A percentile compares a stretch with the other conserved stretches of the same genome.
Evolutionary conservation across 2,888 invertebrate species (phyloP).

Genomic region (Vannuccia rotundouncinata): DNA sequence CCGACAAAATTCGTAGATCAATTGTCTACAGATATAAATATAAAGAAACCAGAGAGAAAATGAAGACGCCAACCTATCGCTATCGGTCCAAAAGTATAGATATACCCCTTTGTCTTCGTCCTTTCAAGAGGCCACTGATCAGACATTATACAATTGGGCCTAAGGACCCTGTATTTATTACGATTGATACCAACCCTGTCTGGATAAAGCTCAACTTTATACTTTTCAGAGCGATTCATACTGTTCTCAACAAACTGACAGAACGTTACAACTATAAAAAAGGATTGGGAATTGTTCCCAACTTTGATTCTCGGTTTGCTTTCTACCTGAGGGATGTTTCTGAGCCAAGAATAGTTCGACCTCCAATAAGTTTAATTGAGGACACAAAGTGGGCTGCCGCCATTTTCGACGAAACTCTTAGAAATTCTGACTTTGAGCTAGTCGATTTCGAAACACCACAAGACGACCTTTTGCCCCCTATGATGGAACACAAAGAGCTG

Average conservation of each 20-base stretch:
- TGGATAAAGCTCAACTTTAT: conserved; percentile 11
- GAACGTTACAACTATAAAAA: background rate
- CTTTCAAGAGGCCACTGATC: background rate
- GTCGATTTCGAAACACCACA: conserved; percentile 20
- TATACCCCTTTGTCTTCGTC: background rate
- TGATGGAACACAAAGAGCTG: conserved; percentile 3
- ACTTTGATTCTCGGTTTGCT: background rate
- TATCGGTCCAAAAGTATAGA: background rate
- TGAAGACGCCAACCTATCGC: background rate
- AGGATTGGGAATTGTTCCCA: background rate
- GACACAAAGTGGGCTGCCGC: background rate
- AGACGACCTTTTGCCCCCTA: background rate
- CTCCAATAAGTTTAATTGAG: background rate
- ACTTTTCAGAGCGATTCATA: background rate
- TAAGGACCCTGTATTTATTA: background rate
- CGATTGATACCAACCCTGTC: background rate
- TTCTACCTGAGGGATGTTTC: background rate
- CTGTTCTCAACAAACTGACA: background rate
- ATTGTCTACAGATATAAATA: background rate
- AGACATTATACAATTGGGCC: conserved; percentile 22
- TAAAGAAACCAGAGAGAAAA: background rate
- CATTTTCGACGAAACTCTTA: conserved; percentile 16
- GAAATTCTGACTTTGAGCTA: conserved; percentile 3
- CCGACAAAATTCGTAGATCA: background rate
- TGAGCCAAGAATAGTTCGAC: background rate